Base-by-base conservation (phyloP, 2,888 invertebrate genomes). In the Trichopoda pennipes region DNA sequence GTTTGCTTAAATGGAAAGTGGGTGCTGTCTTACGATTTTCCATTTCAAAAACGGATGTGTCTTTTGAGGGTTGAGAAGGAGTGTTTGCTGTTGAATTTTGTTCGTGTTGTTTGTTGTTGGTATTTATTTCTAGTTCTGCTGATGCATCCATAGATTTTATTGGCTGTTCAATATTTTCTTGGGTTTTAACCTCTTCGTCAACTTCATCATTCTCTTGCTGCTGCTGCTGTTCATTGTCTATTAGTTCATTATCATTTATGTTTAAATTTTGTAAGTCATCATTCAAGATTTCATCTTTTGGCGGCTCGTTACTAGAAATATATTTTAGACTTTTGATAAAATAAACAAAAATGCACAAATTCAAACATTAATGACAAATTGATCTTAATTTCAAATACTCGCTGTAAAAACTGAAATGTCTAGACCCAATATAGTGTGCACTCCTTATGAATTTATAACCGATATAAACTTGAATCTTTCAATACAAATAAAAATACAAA, bases 1-100 rank as follows among this genome's bases (percentile, higher is more conserved):
- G 91, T 84, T 91, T 91, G 85, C 89, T 90, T 42, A 88, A 85
- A 42, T 87, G 89, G 69, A 90, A 90, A 42, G 88, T 86, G 1
- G 87, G 86, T 42, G 90, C 86, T 77, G 89, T 63, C 86, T 87
- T 64, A 85, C 86, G 75, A 51, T 82, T 85, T 75, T 85, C 85
- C 74, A 80, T 75, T 28, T 76, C 85, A n/a, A 73, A 49, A 19
- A 84, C 49, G 1, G 84, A 70, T 47, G 80, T 53, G n/a, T 60
- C 35, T 47, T 81, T 80, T 8, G 80, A 69, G 17, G 73, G 56
- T 42, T 76, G 73, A 19, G 77, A 70, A 12, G 74, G 70, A 28
- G 77, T 72, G n/a, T 83, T 70, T 10, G 21, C 70, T 28, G 28
- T 51, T 21, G 78, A 75, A 76, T 80, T 78, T 21, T 83, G 69